Evolutionary conservation across 2,113 vertebrate genomes (phyloP).

Genomic region (Callithrix jacchus): DNA sequence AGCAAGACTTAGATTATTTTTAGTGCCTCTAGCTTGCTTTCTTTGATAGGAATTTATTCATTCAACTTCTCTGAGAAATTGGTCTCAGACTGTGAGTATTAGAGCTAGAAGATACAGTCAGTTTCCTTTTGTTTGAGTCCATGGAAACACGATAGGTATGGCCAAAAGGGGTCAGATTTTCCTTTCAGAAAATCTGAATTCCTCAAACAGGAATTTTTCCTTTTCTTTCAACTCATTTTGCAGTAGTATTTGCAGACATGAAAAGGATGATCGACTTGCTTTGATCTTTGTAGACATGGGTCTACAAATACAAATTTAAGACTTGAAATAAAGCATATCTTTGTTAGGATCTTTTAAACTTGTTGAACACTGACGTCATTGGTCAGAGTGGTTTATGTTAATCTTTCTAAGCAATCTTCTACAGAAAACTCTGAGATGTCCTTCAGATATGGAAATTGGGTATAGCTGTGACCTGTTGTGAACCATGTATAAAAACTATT

Average conservation of each 20-base stretch:
- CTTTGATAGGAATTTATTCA: neutral
- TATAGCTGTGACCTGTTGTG: neutral
- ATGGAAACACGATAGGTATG: neutral
- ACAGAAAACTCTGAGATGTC: neutral
- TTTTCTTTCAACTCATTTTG: neutral
- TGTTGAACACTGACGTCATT: neutral
- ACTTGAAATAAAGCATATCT: constrained; percentile 2
- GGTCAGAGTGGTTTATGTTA: neutral
- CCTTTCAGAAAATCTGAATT: constrained; percentile 29
- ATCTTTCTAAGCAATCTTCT: neutral
- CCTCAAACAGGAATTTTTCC: neutral
- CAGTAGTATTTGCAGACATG: neutral
- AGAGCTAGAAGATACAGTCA: neutral
- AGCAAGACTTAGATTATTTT: constrained; percentile 39
- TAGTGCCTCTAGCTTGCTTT: neutral
- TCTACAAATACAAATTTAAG: constrained; percentile 37
- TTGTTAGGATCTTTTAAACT: constrained; percentile 11
- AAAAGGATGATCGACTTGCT: neutral
- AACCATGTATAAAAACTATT: neutral
- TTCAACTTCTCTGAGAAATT: constrained; percentile 31
- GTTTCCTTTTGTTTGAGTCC: neutral
- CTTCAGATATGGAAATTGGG: neutral
- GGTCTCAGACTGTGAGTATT: neutral
- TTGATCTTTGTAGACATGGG: neutral
- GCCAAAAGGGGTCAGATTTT: neutral